Conservation (phyloP, 2,113 vertebrate species). For the Heteronetta atricapilla region DNA sequence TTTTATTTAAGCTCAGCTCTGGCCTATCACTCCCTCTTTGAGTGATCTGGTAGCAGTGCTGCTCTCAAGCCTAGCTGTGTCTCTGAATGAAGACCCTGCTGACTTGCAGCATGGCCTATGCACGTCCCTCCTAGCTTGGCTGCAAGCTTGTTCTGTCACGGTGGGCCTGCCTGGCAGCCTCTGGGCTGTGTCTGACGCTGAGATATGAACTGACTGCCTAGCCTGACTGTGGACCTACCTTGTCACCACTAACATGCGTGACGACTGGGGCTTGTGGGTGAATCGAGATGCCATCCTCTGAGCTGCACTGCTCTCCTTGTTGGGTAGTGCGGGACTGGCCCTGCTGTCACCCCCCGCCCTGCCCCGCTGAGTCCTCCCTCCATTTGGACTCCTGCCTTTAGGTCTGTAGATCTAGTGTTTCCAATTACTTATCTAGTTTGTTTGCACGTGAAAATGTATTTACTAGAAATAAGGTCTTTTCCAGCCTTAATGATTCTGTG, state of each 20-base stretch:
- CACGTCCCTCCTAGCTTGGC: background rate
- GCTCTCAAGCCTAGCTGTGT: accelerated
- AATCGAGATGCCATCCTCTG: background rate
- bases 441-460: background rate
- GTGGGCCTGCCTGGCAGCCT: background rate
- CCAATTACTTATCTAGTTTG: background rate
- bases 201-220: background rate
- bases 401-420: background rate
- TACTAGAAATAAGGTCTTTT: background rate
- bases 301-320: background rate
- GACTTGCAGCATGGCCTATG: accelerated
- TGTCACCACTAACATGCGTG: accelerated
- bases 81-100: accelerated
- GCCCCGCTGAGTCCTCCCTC: too few relatives aligned
- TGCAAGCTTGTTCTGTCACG: background rate
- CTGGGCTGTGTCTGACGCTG: background rate
- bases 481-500: too few relatives aligned
- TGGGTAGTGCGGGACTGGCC: background rate
- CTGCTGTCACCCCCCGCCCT: background rate
- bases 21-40: accelerated
- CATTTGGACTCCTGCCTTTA: background rate
- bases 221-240: background rate
- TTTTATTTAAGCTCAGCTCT: background rate
- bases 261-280: too few relatives aligned
- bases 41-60: accelerated